Conservation (phyloP, 1,140 invertebrate genomes). For the Drosophila ogumai region DNA sequence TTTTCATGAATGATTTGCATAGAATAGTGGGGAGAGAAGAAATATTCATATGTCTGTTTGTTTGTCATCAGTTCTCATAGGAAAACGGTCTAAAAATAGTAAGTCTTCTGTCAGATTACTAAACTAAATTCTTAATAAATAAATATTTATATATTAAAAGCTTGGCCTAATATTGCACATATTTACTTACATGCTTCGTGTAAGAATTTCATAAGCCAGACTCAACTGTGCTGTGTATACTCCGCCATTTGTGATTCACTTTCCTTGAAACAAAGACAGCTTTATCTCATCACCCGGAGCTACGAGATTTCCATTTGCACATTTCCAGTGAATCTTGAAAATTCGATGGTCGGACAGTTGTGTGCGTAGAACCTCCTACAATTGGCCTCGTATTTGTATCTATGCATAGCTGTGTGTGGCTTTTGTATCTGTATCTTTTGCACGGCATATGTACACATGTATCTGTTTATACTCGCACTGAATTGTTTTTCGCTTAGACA, state of each 20-base stretch:
- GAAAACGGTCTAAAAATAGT: background rate
- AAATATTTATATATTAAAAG: background rate
- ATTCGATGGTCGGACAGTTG: conserved; percentile 9
- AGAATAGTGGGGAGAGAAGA: background rate
- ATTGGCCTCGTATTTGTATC: conserved; percentile 33
- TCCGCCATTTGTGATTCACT: conserved; percentile 19
- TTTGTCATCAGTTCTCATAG: background rate
- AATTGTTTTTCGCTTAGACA: conserved; percentile 54
- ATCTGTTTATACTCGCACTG: conserved; percentile 46
- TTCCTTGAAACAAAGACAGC: conserved; percentile 34
- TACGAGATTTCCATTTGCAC: conserved; percentile 33
- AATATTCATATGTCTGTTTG: background rate
- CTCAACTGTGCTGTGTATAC: background rate
- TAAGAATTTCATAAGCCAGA: conserved; percentile 13
- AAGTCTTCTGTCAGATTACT: background rate
- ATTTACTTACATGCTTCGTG: background rate
- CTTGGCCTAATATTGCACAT: background rate
- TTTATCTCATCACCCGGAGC: conserved; percentile 22
- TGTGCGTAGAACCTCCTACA: conserved; percentile 38
- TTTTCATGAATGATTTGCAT: conserved; percentile 1
- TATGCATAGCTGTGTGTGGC: background rate
- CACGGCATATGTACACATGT: conserved; percentile 3
- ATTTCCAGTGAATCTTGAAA: conserved; percentile 27
- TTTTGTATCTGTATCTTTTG: conserved; percentile 16
- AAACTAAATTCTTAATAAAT: background rate